Conservation (phyloP, 2,797 vertebrate genomes). For the Austrolebias charrua region DNA sequence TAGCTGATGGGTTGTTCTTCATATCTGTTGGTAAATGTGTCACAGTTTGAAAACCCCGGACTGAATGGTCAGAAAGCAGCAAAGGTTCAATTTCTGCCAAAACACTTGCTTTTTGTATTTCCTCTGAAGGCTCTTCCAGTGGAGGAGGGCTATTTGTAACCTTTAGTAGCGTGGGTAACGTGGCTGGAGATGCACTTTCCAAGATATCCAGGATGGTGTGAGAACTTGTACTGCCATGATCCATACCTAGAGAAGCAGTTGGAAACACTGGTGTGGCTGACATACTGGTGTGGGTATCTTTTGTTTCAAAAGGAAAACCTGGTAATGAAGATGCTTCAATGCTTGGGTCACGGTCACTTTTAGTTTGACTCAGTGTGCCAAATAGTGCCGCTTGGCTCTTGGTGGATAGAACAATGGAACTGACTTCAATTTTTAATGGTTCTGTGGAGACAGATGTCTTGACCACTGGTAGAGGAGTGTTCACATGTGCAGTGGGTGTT, state of each 20-base stretch:
- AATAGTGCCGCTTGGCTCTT: conserved; percentile 64
- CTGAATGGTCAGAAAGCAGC: conserved; percentile 28
- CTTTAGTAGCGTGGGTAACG: conserved; percentile 32
- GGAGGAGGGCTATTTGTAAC: conserved; percentile 41
- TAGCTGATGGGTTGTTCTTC: conserved; percentile 25
- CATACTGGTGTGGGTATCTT: conserved; percentile 33
- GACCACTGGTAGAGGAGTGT: conserved; percentile 22
- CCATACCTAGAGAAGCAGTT: conserved; percentile 37
- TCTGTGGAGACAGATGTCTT: conserved; percentile 41
- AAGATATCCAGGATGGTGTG: conserved; percentile 18
- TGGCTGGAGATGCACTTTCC: conserved; percentile 19
- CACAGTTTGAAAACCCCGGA: conserved; percentile 16
- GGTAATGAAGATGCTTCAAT: conserved; percentile 29
- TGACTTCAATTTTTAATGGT: conserved; percentile 39
- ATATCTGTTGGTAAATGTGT: conserved; percentile 35
- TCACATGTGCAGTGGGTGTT: conserved; percentile 33
- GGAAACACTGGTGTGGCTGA: conserved; percentile 35
- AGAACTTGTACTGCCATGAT: conserved; percentile 33
- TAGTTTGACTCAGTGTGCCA: conserved; percentile 62
- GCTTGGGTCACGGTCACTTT: conserved; percentile 34
- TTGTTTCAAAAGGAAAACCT: conserved; percentile 32
- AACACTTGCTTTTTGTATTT: conserved; percentile 24
- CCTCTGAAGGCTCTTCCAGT: conserved; percentile 40
- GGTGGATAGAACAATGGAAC: conserved; percentile 60
- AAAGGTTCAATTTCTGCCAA: conserved; percentile 18